A percentile compares a stretch with the other conserved stretches of the same genome.
These are phyloP conservation scores for Allobates femoralis DNA, from an alignment of 2,797 vertebrate genomes.

Conservation along the genomic window DNA sequence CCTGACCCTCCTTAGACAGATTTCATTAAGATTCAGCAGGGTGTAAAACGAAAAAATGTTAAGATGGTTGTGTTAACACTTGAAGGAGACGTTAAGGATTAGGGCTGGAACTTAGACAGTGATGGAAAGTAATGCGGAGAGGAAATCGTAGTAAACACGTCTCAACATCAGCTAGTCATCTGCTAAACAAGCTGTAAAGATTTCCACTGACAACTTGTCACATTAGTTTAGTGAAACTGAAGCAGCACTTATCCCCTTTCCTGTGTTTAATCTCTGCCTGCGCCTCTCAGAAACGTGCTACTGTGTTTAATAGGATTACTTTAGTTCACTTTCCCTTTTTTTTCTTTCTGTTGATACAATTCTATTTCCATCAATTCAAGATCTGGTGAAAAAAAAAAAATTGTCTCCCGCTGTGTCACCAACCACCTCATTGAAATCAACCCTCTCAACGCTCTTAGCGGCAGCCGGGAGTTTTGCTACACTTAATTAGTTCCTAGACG, in stretches of 20 bases:
- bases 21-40: slow-evolving; percentile 63
- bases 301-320: slow-evolving; percentile 83
- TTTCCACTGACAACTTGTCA: slow-evolving; percentile 84
- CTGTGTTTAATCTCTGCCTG: slow-evolving; percentile 80
- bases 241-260: slow-evolving; percentile 80
- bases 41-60: slow-evolving; percentile 65
- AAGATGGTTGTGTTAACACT: slow-evolving; percentile 71
- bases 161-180: slow-evolving; percentile 79
- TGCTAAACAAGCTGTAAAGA: slow-evolving; percentile 84
- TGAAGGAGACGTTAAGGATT: slow-evolving; percentile 60
- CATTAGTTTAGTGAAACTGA: slow-evolving; percentile 85
- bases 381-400: slow-evolving; percentile 61
- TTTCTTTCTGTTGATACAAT: slow-evolving; percentile 68
- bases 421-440: slow-evolving; percentile 41
- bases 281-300: slow-evolving; percentile 78
- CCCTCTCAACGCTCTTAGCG: slow-evolving; percentile 4
- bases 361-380: slow-evolving; percentile 71
- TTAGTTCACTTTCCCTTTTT: slow-evolving; percentile 74
- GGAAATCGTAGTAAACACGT: slow-evolving; percentile 78
- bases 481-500: slow-evolving; percentile 49
- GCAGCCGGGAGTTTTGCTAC: slow-evolving; percentile 29
- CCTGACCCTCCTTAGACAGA: not conserved
- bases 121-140: slow-evolving; percentile 66
- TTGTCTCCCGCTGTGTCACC: slow-evolving; percentile 60
- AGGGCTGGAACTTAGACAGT: slow-evolving; percentile 34